Conservation (phyloP, 2,113 vertebrate species). For the Malurus elegans region DNA sequence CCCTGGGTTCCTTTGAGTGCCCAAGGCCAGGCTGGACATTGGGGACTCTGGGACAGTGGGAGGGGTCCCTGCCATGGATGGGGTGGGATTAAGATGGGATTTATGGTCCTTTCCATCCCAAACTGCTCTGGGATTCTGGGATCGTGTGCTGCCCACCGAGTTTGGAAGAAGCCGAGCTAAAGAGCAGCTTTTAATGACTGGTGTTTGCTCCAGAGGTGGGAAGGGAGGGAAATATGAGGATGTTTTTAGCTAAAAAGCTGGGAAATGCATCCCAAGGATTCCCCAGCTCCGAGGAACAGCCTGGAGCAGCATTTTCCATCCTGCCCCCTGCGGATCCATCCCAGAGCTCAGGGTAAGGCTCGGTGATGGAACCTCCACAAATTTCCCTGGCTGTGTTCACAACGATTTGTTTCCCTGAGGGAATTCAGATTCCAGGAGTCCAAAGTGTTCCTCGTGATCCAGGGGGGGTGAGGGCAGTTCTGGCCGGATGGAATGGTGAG, state of each 20-base stretch:
- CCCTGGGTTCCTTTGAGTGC: too few species aligned
- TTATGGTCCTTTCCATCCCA: too few species aligned
- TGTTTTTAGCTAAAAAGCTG: not conserved
- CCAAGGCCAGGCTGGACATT: too few species aligned
- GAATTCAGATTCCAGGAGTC: not conserved
- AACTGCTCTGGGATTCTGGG: not conserved
- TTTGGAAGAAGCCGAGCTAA: not conserved
- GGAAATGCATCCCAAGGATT: not conserved
- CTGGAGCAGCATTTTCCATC: not conserved
- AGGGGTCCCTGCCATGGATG: too few species aligned
- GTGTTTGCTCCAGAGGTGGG: not conserved
- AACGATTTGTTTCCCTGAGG: not conserved
- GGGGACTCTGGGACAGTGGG: too few species aligned
- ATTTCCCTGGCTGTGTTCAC: not conserved
- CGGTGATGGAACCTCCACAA: not conserved
- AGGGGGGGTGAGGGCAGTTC: not conserved
- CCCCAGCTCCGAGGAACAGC: not conserved
- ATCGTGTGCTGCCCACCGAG: fast-evolving
- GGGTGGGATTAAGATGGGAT: too few species aligned
- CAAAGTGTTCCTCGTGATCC: not conserved
- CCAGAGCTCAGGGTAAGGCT: not conserved
- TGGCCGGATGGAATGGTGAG: too few species aligned
- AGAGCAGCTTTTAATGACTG: not conserved
- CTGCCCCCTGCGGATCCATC: not conserved
- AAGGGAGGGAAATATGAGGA: not conserved